These are phyloP conservation scores for Coilia nasus DNA, from an alignment of 2,797 vertebrate species.

Conservation along the genomic window DNA sequence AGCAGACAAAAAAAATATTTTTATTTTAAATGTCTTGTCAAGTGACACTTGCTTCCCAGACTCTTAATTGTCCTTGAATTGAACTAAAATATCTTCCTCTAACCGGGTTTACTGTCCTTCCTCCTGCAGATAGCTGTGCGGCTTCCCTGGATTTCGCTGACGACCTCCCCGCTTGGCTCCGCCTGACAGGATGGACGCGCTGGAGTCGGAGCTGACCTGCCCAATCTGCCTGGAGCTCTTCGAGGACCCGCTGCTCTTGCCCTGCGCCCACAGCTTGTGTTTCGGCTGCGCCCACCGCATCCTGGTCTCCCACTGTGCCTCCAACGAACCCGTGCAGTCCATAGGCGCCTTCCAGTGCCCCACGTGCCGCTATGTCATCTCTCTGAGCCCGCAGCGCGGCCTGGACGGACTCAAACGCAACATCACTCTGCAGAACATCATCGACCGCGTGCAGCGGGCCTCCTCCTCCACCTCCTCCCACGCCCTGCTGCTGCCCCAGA, in stretches of 20 bases:
- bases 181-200: constrained; percentile 97
- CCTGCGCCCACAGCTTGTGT: constrained; percentile 95
- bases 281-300: constrained; percentile 95
- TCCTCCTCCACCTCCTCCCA: constrained; percentile 66
- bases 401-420: constrained; percentile 95
- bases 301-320: constrained; percentile 90
- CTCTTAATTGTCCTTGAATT: not conserved
- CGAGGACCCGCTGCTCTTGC: constrained; percentile 94
- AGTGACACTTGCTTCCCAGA: too few relatives aligned
- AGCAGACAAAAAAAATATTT: too few relatives aligned
- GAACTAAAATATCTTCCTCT: constrained; percentile 24
- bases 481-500: constrained; percentile 67
- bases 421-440: constrained; percentile 96
- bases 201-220: constrained; percentile 99
- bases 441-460: constrained; percentile 91
- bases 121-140: constrained; percentile 87
- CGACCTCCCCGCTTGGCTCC: constrained; percentile 76
- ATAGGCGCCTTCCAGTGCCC: constrained; percentile 95
- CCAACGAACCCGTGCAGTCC: constrained; percentile 91
- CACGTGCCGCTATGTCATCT: constrained; percentile 95
- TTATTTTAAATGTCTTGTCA: too few relatives aligned
- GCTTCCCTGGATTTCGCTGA: constrained; percentile 94
- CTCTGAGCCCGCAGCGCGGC: constrained; percentile 88
- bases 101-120: constrained; percentile 62
- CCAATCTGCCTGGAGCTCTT: constrained; percentile 99